Evolutionary conservation across 2,113 vertebrate genomes (phyloP), one percentile per base, ranked within the genome.

Genomic region (Petrocephalus zakoni): DNA sequence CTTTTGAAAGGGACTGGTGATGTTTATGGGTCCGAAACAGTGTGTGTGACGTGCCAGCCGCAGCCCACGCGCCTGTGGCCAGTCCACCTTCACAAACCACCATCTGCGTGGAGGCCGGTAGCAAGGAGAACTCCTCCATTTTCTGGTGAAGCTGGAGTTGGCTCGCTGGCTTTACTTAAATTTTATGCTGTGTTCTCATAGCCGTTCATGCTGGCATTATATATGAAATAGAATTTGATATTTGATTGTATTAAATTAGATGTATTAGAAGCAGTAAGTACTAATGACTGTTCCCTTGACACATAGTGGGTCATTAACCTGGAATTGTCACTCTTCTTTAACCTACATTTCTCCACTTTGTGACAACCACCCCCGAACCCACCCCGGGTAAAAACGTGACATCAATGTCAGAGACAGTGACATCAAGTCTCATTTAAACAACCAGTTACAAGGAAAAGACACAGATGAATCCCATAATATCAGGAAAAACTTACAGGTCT

Each of bases 401-500:
- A 13, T 21, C 13, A 34, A 42, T 2, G 72, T 75, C 13, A 37
- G 68, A 72, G n/a, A 83, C 42, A 22, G 37, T n/a, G 21, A 15
- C 42, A 25, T 46, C 46, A 84, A 11, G n/a, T 51, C 47, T 15
- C 21, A 11, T 11, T 49, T 11, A 46, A 87, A 64, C 34, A 58
- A 19, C 6, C 81, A 8, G 1, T 10, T 19, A 52, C 52, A 11
- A 37, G n/a, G 10, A 34, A 34, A 8, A 51, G 61, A 55, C 5
- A 81, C 58, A 25, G 10, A 29, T 58, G 52, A 4, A 37, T 29
- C 29, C 22, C 49, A 86, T 0, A 86, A 7, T 10, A 19, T 1
- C 11, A n/a, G 15, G 19, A 9, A 34, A 21, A 37, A 22, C 98
- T 99, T 96, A 99, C 98, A 89, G 97, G 96, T 97, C 98, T 95